Conservation (phyloP, 1,140 invertebrate species). For the Heliconius himera region DNA sequence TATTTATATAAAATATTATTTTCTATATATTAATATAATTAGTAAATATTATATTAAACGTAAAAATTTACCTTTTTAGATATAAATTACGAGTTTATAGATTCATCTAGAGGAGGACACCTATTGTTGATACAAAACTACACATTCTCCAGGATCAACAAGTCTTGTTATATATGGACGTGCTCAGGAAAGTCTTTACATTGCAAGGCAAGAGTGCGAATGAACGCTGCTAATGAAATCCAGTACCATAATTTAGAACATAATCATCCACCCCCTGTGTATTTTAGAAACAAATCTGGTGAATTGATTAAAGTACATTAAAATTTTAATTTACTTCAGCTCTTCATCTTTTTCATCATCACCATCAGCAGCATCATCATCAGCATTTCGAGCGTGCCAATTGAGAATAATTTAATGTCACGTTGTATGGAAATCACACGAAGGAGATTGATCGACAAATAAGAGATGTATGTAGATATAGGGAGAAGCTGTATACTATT, state of each 20-base stretch:
- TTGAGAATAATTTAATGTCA: no score
- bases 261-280: constrained; percentile 46
- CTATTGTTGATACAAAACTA: constrained; percentile 27
- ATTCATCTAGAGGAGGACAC: constrained; percentile 22
- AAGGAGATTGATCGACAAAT: no score
- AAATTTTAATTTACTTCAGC: background rate
- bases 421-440: no score
- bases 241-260: constrained; percentile 36
- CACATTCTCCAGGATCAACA: constrained; percentile 40
- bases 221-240: constrained; percentile 22
- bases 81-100: constrained; percentile 22
- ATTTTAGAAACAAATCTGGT: constrained; percentile 35
- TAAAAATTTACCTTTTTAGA: constrained; percentile 6
- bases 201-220: constrained; percentile 36
- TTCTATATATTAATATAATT: no score
- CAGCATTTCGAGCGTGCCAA: no score
- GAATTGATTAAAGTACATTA: constrained; percentile 34
- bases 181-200: constrained; percentile 40
- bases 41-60: no score
- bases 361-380: no score
- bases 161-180: constrained; percentile 26
- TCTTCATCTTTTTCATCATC: no score
- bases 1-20: no score
- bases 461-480: no score
- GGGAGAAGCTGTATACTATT: no score